Base-by-base conservation (phyloP, 2,113 vertebrate species). In the Amphiprion ocellaris region DNA sequence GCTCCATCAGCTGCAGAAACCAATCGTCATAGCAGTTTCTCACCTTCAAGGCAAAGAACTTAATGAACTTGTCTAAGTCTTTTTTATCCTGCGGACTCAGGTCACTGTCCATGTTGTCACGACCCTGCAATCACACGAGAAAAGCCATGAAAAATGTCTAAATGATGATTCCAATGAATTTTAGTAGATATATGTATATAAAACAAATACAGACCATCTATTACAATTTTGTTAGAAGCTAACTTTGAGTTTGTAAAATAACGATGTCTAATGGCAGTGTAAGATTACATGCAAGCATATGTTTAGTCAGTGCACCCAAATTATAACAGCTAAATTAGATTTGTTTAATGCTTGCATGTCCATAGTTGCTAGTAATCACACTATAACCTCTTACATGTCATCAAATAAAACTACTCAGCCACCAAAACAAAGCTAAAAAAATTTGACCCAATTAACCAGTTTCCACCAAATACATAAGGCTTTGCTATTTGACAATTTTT, bases 61-160 rank as follows among this genome's bases (percentile, higher is more conserved):
- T 99, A 79, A 99, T 98, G 90, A 99, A 99, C 89, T 99, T 99
- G 95, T 99, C 98, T 95, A 99, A 92, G 93, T 99, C 98, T 93
- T 98, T 99, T 90, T 96, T 97, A 94, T 99, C 98, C 90, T 99
- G 98, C 86, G 95, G 96, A 94, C 93, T 99, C 94, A 99, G 95
- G 94, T 98, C 97, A 93, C 96, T 94, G 89, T 99, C 98, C 98
- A 99, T 99, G 91, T 94, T 95, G 95, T 91, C 94, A 84, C 77
- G 44, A 89, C 91, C 95, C 95, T 97, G 95, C 66, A 56, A 90
- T 37, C 67, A 33, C 15, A 67, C 11, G 75, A 8, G 39, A 73
- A 11, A 39, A 30, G 11, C 2, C 4, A 52, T 52, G 10, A 55
- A 10, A 15, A 69, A 26, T 5, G 3, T 4, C 0, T 16, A 8